Evolutionary conservation across 2,113 vertebrate species (phyloP).

Genomic region (Poeciliopsis prolifica): DNA sequence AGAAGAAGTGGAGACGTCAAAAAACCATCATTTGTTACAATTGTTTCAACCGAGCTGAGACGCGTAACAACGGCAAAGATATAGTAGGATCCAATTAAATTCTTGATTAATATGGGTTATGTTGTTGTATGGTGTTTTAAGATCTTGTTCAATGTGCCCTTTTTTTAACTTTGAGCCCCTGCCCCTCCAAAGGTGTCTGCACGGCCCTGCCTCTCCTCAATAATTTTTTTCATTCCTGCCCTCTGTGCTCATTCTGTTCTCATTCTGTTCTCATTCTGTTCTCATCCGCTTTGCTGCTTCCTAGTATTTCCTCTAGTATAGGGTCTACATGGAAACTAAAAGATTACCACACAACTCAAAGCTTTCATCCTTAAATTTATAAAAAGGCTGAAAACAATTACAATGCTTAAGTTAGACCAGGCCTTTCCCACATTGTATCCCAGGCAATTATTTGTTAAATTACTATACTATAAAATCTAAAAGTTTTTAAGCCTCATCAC

Average conservation of each 20-base stretch:
- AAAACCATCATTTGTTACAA: no score
- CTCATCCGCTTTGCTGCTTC: conserved; percentile 26
- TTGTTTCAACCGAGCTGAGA: no score
- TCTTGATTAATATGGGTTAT: no score
- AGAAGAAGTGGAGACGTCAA: no score
- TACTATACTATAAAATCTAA: neutral
- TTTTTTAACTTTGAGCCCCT: no score
- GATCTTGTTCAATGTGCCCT: no score
- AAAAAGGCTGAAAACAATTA: neutral
- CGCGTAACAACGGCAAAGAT: no score
- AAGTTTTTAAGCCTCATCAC: no score
- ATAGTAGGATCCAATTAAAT: no score
- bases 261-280: conserved; percentile 9
- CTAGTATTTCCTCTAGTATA: conserved; percentile 27
- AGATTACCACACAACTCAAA: neutral
- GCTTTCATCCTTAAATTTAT: neutral
- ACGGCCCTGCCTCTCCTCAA: neutral
- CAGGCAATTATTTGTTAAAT: neutral
- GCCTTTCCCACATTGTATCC: neutral
- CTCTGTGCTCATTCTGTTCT: conserved; percentile 10
- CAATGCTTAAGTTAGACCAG: neutral
- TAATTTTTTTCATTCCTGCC: conserved; percentile 28
- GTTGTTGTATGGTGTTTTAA: no score
- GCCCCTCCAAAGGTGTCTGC: no score
- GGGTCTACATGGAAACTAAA: conserved; percentile 13